Evolutionary conservation across 2,113 vertebrate genomes (phyloP), one percentile per base, ranked within the genome.

Genomic region (Cryptomyrus ogoouensis): DNA sequence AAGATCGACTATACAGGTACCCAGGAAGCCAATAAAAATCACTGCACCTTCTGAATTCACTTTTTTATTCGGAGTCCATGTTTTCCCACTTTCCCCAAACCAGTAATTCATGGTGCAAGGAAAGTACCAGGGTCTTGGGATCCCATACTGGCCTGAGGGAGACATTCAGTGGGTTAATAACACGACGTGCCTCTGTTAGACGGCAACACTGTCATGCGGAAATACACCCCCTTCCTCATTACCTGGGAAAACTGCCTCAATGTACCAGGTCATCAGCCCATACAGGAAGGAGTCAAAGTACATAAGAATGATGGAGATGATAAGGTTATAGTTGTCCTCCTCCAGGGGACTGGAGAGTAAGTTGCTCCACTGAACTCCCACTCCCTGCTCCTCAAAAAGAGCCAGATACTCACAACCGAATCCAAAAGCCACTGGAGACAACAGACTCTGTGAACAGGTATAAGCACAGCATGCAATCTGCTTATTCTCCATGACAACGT

Each of bases 211-310:
- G 12, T 46, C 88, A 62, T 46, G 87, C 13, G 7, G 50, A 58
- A 89, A 15, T 35, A 58, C 52, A 50, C 5, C 50, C 39, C 1
- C 42, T 19, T 7, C 49, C 31, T 19, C 49, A 56, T 58, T 93
- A 99, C 98, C 98, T 96, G 98, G 98, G 91, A 99, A 99, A 87
- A 99, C 98, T 0, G 98, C 95, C 91, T 99, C 98, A 5, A 99
- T 96, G 94, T 99, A 99, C 98, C 98, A 99, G 0, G 98, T 99
- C 96, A 99, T 96, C 89, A 98, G 93, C 0, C 96, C 97, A 24
- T 99, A 99, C 0, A 99, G 92, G 91, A 99, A 96, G 3, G 97
- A 94, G 90, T 99, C 98, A 0, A 98, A 94, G 89, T 99, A 94
- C 98, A 99, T 99, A 91, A 99, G 94, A 89, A 94, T 89, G 13